Evolutionary conservation across 2,113 vertebrate species (phyloP).

Genomic region (Baryphthengus martii): DNA sequence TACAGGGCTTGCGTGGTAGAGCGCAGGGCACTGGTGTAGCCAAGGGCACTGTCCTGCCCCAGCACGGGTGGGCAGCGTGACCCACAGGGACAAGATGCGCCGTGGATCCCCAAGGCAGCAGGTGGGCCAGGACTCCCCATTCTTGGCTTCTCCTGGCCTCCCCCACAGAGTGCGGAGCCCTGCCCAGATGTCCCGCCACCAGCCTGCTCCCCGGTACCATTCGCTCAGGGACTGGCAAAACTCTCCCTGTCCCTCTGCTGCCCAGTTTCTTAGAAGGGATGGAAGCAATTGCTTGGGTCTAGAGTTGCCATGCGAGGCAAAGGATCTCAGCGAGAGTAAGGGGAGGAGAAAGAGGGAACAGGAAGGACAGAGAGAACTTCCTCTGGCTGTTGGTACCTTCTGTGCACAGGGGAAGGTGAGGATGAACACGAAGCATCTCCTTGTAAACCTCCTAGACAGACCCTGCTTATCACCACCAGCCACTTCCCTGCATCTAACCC

Average conservation of each 20-base stretch:
- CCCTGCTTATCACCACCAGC: neutral
- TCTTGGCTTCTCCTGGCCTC: neutral
- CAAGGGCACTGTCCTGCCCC: neutral
- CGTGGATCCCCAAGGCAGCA: neutral
- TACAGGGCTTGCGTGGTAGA: neutral
- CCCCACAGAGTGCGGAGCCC: neutral
- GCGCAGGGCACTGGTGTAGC: neutral
- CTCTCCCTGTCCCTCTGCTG: neutral
- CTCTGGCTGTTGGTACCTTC: neutral
- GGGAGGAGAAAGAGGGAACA: neutral
- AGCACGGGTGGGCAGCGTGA: accelerated
- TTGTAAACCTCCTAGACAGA: neutral
- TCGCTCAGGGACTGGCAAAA: neutral
- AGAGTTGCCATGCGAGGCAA: neutral
- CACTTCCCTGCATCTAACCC: neutral
- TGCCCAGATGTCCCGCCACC: neutral
- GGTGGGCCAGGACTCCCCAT: neutral
- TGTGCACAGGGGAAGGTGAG: neutral
- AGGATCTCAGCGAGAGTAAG: neutral
- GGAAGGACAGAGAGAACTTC: neutral
- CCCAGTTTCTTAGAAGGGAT: neutral
- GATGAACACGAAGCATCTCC: accelerated
- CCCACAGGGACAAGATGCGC: neutral
- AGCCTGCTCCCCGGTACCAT: neutral
- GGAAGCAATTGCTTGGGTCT: neutral